phyloP scores from a whole-genome alignment of 2,113 vertebrate genomes.

The Halcyon senegalensis region DNA sequence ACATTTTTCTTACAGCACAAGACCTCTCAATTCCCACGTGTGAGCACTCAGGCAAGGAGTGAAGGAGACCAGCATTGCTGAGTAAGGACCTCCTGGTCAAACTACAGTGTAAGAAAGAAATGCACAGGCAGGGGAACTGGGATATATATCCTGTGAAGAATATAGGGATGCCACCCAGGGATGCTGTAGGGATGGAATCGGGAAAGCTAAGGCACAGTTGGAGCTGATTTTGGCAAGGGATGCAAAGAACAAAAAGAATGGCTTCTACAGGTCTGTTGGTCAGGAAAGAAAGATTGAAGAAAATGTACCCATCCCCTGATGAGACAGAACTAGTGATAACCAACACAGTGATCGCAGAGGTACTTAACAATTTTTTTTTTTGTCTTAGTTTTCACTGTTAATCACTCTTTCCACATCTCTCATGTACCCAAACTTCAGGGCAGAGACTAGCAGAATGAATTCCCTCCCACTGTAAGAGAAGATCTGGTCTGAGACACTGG shows the following conservation, averaged over 20 bases:
- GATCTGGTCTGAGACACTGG: background rate
- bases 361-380: background rate
- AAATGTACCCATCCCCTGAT: background rate
- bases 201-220: background rate
- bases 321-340: background rate
- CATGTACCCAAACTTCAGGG: background rate
- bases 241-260: background rate
- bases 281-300: background rate
- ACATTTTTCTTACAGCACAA: background rate
- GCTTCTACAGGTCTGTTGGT: background rate
- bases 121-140: background rate
- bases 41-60: background rate
- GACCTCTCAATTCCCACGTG: background rate
- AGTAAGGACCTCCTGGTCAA: background rate
- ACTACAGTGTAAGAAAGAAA: background rate
- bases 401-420: background rate
- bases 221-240: background rate
- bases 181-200: background rate
- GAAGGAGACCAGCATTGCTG: background rate
- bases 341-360: background rate
- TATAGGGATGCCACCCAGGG: rapidly evolving
- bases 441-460: background rate
- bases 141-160: background rate
- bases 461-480: background rate
- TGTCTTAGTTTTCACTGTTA: background rate